Percentiles rank a stretch among this genome's conserved stretches.
These are phyloP conservation scores for Trachythela sp. DNA, from an alignment of 64 coral and sea anemone species.

Conservation along the genomic window DNA sequence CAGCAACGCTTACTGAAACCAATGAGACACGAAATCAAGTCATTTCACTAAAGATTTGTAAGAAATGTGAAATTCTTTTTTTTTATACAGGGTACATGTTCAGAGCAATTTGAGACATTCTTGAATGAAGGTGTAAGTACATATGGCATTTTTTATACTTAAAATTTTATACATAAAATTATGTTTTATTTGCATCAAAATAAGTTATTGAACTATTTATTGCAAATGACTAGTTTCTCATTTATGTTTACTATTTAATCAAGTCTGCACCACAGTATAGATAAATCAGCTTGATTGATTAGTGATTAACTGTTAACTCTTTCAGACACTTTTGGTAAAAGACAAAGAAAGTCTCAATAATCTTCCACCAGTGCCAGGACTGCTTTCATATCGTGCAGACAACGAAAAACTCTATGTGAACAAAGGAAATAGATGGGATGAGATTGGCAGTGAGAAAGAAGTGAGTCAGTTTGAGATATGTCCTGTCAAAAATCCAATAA, in stretches of 20 bases:
- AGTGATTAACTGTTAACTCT: neutral
- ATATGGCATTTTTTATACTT: too few species aligned
- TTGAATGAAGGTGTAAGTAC: conserved; percentile 10
- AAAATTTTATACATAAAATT: too few species aligned
- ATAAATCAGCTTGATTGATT: too few species aligned
- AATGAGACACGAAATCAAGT: neutral
- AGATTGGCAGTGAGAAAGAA: neutral
- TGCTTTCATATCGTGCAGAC: neutral
- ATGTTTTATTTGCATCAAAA: too few species aligned
- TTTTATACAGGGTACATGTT: neutral
- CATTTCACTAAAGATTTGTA: neutral
- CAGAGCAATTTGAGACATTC: neutral
- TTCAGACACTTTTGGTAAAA: too few species aligned
- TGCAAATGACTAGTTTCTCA: too few species aligned
- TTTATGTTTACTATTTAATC: too few species aligned
- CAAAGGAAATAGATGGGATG: neutral
- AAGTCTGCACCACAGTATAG: too few species aligned
- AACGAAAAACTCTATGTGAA: too few species aligned
- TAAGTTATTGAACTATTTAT: too few species aligned
- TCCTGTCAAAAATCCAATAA: too few species aligned
- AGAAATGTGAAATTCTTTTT: neutral
- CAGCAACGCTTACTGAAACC: neutral
- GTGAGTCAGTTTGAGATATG: too few species aligned
- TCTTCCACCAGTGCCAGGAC: neutral
- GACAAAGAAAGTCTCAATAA: neutral